Base-by-base conservation (phyloP, 2,113 vertebrate genomes). In the Hypocryptadius cinnamomeus region DNA sequence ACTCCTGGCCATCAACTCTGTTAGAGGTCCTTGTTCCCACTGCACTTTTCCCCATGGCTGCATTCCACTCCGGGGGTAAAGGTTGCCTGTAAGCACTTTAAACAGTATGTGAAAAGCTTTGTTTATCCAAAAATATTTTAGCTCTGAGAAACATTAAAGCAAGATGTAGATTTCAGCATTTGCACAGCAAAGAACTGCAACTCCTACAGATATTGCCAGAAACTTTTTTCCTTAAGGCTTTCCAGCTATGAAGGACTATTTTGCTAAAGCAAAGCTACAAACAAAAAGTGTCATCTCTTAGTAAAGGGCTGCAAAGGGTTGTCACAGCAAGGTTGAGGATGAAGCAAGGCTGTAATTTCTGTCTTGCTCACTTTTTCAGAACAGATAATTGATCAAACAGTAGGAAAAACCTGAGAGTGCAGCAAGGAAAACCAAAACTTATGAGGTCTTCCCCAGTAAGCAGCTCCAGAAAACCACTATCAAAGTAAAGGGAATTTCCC, bases 91-190 rank as follows among this genome's bases (percentile, higher is more conserved):
- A 87, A 90, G 63, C 28, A 1, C 21, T 79, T 82, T 42, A 79
- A 23, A 42, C 45, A 77, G 13, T 33, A 39, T 66, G 66, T n/a
- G 47, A 91, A 79, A 77, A 0, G 50, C 87, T 94, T 87, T 65
- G 69, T 93, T 87, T 86, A 70, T 37, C 63, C 65, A 81, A 74
- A 95, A 94, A 83, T 70, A 87, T 80, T 83, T 90, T 11, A 53
- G n/a, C 68, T 70, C 24, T 13, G 9, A 61, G 48, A 82, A 78
- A 64, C 59, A 45, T 35, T 70, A 64, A 79, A 94, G 70, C 45
- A 68, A 89, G 59, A 76, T 57, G 56, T 1, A 77, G 66, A 85
- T 83, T 85, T 66, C 71, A 66, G 81, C 73, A 79, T 79, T 54
- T 85, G 53, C 50, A 48, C 50, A 82, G 81, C 17, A 50, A 76